Percentiles rank a stretch among this genome's conserved stretches.
Evolutionary conservation across 2,113 vertebrate genomes (phyloP).

Genomic region (Pristiophorus japonicus): DNA sequence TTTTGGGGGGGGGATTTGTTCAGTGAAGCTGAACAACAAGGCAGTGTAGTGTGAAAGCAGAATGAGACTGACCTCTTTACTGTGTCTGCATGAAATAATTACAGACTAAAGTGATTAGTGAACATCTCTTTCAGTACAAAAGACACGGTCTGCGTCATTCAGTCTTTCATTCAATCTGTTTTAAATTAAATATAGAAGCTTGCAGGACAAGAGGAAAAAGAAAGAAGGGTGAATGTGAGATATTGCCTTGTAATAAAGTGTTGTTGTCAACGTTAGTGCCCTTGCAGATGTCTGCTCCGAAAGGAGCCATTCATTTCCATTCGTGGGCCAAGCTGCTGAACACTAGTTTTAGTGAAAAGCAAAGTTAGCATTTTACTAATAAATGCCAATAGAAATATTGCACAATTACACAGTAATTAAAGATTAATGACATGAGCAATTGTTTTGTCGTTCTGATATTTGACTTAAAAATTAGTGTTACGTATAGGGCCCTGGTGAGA

Average conservation of each 20-base stretch:
- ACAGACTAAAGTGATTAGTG: background rate
- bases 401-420: background rate
- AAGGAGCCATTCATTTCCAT: conserved; percentile 4
- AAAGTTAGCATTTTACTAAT: background rate
- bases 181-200: background rate
- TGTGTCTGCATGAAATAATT: background rate
- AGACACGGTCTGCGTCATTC: background rate
- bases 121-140: conserved; percentile 15
- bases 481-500: too few species aligned
- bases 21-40: background rate
- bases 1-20: background rate
- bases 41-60: background rate
- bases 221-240: background rate
- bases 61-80: background rate
- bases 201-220: background rate
- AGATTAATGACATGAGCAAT: background rate
- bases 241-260: background rate
- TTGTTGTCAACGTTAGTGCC: background rate
- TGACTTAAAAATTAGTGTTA: background rate
- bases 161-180: background rate
- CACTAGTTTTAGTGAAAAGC: background rate
- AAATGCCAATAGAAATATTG: background rate
- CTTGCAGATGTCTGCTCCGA: background rate
- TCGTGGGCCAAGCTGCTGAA: background rate
- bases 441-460: background rate